Conservation (phyloP, 1,140 invertebrate genomes). For the Heliconius congener region DNA sequence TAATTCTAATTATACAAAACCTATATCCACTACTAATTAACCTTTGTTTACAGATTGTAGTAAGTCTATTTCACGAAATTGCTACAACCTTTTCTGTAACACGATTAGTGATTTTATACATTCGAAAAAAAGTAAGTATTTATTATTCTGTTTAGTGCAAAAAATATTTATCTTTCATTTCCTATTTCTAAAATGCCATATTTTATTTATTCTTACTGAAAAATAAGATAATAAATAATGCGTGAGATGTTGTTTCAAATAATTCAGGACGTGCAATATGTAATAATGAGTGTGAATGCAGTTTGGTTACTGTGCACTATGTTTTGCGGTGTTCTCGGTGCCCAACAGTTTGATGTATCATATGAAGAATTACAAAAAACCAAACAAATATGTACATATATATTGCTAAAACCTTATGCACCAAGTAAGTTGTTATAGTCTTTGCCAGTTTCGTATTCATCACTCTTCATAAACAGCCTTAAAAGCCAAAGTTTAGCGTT, state of each 20-base stretch:
- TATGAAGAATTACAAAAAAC: conserved; percentile 51
- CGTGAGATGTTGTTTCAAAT: not conserved
- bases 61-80: not conserved
- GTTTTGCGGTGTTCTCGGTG: not conserved
- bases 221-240: not conserved
- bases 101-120: not conserved
- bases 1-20: not conserved
- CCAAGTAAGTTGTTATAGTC: conserved; percentile 42
- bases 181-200: not conserved
- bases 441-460: no score
- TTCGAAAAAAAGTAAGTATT: not conserved
- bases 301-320: not conserved
- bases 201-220: no score
- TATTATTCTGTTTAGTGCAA: no score
- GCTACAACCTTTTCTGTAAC: not conserved
- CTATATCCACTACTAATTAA: not conserved
- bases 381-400: conserved; percentile 58
- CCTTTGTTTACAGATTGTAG: not conserved
- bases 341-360: conserved; percentile 48
- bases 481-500: no score
- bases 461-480: no score
- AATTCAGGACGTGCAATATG: not conserved
- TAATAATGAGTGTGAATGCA: not conserved
- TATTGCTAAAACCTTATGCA: conserved; percentile 49
- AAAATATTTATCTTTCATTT: not conserved